These are phyloP conservation scores for Pempheris klunzingeri DNA, from an alignment of 2,797 vertebrate species.

Conservation along the genomic window DNA sequence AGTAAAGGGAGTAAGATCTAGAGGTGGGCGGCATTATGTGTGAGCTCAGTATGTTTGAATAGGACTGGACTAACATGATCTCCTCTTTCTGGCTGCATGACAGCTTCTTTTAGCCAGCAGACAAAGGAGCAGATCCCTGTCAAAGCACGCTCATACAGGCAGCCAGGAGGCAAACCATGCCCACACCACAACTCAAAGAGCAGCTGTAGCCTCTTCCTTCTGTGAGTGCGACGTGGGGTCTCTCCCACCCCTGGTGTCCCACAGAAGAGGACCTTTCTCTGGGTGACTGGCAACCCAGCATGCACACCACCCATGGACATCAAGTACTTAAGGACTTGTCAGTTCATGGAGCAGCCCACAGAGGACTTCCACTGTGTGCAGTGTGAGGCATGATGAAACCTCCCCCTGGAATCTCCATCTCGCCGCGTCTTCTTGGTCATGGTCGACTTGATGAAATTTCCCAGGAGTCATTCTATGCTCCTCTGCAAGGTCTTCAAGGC, in stretches of 20 bases:
- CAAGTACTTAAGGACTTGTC: conserved; percentile 66
- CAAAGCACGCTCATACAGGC: conserved; percentile 47
- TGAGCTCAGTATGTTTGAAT: conserved; percentile 16
- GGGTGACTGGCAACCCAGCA: conserved; percentile 58
- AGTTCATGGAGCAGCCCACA: conserved; percentile 49
- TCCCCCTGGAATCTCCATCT: conserved; percentile 57
- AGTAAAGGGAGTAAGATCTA: conserved; percentile 9
- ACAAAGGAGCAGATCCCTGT: conserved; percentile 69
- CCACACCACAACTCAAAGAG: conserved; percentile 13
- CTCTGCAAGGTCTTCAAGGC: conserved; percentile 34
- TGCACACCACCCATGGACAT: conserved; percentile 41
- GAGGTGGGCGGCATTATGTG: conserved; percentile 32
- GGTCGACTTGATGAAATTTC: conserved; percentile 51
- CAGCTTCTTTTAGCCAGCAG: conserved; percentile 67
- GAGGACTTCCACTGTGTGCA: conserved; percentile 59
- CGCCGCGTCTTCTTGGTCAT: conserved; percentile 52
- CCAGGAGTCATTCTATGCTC: conserved; percentile 39
- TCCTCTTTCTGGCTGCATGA: conserved; percentile 59
- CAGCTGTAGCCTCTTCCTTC: conserved; percentile 34
- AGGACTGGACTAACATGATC: conserved; percentile 1
- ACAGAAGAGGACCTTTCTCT: conserved; percentile 56
- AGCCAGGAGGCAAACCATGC: conserved; percentile 36
- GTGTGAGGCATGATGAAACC: conserved; percentile 45
- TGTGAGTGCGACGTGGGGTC: conserved; percentile 22
- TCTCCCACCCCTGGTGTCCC: conserved; percentile 45